Base-by-base conservation (phyloP, 2,797 vertebrate genomes). In the Pangasius krempfi region DNA sequence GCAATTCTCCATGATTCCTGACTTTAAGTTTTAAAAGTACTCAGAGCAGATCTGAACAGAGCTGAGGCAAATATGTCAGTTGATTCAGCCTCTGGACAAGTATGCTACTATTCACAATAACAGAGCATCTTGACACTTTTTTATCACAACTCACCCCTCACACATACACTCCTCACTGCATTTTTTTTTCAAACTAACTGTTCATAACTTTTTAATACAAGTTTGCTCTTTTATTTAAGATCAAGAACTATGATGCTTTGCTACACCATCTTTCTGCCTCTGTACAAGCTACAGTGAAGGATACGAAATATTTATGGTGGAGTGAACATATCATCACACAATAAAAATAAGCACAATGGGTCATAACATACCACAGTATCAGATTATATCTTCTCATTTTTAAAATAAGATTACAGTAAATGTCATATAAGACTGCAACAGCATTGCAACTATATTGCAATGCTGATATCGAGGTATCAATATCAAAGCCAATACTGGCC, bases 61-160 rank as follows among this genome's bases (percentile, higher is more conserved):
- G 82, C 58, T 86, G 27, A 84, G 56, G 40, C 22, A 14, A 79
- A 80, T n/a, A n/a, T 85, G 79, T 84, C 72, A 73, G 72, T 33
- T 83, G 58, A 9, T 83, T 78, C 22, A 20, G 12, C 76, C 58
- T 72, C 0, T 44, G 27, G 87, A 82, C n/a, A 37, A 37, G 14
- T 13, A n/a, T 52, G 47, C 27, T 78, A n/a, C 27, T 78, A 47
- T 30, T 52, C 47, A 62, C 22, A 64, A 5, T 44, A 47, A 64
- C 44, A 64, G 27, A 30, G 37, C 25, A 64, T 83, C 80, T 9
- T 40, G 22, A 27, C 33, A 50, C 40, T 47, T 30, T 84, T 84
- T 83, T 83, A 37, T 40, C 33, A 30, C 7, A 64, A 47, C 58
- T 47, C 37, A 50, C 44, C 9, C 40, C 27, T 30, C 79, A 62